Conservation (phyloP, 1,140 invertebrate genomes). For the Tetragonula clypearis region DNA sequence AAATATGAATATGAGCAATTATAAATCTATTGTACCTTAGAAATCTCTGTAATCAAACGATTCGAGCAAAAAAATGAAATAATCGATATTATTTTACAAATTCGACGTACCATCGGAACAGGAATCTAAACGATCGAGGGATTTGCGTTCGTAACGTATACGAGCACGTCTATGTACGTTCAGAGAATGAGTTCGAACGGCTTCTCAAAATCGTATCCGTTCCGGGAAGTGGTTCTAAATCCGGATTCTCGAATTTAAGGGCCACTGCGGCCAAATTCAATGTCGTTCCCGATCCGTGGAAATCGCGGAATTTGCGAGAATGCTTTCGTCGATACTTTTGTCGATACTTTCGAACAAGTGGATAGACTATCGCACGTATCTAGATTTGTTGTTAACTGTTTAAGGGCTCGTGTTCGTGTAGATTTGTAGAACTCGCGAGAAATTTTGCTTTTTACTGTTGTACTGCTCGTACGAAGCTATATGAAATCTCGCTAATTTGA, state of each 20-base stretch:
- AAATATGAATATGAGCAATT: too few relatives aligned
- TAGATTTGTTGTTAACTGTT: background rate
- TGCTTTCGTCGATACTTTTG: background rate
- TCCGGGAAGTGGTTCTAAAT: constrained; percentile 5
- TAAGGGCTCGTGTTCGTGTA: too few relatives aligned
- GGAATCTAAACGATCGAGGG: background rate
- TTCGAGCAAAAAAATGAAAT: background rate
- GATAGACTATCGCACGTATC: background rate
- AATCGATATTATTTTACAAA: background rate
- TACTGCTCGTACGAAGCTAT: too few relatives aligned
- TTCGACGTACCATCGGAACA: background rate
- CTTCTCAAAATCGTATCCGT: constrained; percentile 12
- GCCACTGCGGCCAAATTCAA: constrained; percentile 12
- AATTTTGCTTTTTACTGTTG: background rate
- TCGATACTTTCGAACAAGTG: background rate
- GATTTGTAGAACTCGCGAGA: too few relatives aligned
- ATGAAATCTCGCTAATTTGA: too few relatives aligned
- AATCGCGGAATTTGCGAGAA: background rate
- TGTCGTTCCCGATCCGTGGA: background rate
- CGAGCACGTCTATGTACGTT: background rate
- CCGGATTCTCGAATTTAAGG: constrained; percentile 9
- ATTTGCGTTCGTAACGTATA: background rate
- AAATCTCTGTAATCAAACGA: background rate
- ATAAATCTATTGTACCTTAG: background rate
- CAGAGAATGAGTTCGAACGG: background rate